Evolutionary conservation across 2,797 vertebrate genomes (phyloP), one percentile per base, ranked within the genome.

Genomic region (Artibeus jamaicensis): DNA sequence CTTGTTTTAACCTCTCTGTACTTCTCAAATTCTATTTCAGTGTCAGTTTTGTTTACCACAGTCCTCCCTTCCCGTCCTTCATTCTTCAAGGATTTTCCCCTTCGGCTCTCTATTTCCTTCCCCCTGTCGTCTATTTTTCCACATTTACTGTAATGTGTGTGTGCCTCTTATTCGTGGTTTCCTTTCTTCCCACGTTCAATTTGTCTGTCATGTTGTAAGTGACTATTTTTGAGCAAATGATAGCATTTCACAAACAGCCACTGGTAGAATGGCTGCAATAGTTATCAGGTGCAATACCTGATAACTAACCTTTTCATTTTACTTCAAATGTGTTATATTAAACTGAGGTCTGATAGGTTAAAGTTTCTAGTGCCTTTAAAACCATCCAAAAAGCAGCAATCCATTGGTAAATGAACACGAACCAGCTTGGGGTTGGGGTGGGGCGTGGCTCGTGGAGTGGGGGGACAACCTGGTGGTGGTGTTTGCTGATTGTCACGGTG

Each of bases 181-280:
- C 84, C 73, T 89, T 96, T 89, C 96, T 95, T 70, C 79, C 78
- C 50, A 78, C n/a, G 39, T 93, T 96, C 92, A 96, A 96, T 95
- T 95, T 96, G 70, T 94, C 96, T 96, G 82, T 95, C 91, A 67
- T 87, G 73, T 65, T 89, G 74, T 65, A 92, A 97, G 92, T 71
- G 88, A 94, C 95, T 94, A 12, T 89, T 70, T 92, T 89, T 65
- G 68, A 94, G 86, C 81, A 89, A 96, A 97, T 78, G 92, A 96
- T 89, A 96, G 73, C 88, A 95, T 93, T 96, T 96, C 88, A 93
- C 70, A 87, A 96, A 84, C 48, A 91, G 68, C 59, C 93, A 19
- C 83, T 74, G 22, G 59, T 73, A 87, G 55, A 83, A 88, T 62
- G n/a, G n/a, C n/a, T n/a, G n/a, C n/a, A n/a, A n/a, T n/a, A n/a